These are phyloP conservation scores for Phoeniculus purpureus DNA, from an alignment of 2,797 vertebrate genomes.

Conservation along the genomic window DNA sequence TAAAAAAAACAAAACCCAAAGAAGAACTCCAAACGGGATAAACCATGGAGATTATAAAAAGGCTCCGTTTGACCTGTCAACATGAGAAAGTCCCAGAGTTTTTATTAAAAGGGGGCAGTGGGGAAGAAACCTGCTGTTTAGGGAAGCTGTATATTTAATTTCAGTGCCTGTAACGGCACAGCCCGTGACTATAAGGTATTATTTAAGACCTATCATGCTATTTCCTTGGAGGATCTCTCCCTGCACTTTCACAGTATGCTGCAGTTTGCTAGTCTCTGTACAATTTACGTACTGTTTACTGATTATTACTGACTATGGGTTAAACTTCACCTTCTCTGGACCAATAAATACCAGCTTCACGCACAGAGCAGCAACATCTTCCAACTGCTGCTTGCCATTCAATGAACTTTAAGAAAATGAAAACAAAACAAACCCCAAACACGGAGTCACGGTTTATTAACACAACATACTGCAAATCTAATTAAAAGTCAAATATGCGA, in stretches of 20 bases:
- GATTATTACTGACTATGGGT: conserved; percentile 45
- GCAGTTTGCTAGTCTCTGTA: conserved; percentile 32
- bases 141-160: conserved; percentile 53
- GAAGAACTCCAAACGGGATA: not conserved
- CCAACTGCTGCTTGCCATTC: not conserved
- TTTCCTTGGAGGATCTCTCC: conserved; percentile 38
- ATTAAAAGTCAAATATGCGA: conserved; percentile 80
- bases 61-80: conserved; percentile 31
- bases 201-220: conserved; percentile 33
- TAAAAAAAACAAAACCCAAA: conserved; percentile 9
- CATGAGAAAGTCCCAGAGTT: conserved; percentile 20
- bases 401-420: not conserved
- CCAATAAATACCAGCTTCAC: not conserved
- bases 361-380: not conserved
- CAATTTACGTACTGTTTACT: conserved; percentile 51
- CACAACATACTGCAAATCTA: conserved; percentile 73
- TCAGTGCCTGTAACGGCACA: conserved; percentile 23
- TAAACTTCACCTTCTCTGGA: conserved; percentile 28
- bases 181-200: conserved; percentile 35
- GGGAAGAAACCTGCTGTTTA: conserved; percentile 36
- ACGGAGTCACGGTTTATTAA: conserved; percentile 65
- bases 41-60: conserved; percentile 12
- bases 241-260: conserved; percentile 29
- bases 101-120: conserved; percentile 46
- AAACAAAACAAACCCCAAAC: conserved; percentile 19